These are phyloP conservation scores for Bombyx mandarina DNA, from an alignment of 1,140 invertebrate species.

Conservation along the genomic window DNA sequence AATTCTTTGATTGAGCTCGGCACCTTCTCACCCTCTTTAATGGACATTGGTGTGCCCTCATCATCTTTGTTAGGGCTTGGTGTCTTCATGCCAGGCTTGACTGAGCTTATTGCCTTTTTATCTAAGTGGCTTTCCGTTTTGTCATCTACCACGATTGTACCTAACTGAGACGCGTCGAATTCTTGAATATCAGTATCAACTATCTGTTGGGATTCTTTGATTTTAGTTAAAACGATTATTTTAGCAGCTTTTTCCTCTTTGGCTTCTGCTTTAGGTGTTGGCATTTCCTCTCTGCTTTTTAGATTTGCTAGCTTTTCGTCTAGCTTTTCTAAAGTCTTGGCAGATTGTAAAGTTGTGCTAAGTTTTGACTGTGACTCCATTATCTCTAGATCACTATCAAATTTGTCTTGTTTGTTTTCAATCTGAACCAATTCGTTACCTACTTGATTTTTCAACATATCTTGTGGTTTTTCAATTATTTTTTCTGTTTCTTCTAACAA, in stretches of 20 bases:
- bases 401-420: not conserved
- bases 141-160: not conserved
- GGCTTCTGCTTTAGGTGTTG: slow-evolving; percentile 7
- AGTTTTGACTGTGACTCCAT: slow-evolving; percentile 14
- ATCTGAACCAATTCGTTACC: too few species aligned
- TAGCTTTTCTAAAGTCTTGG: slow-evolving; percentile 56
- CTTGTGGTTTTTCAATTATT: not conserved
- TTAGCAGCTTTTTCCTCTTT: not conserved
- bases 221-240: not conserved
- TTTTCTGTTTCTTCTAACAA: not conserved
- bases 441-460: too few species aligned
- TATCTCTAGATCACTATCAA: slow-evolving; percentile 6
- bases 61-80: not conserved
- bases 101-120: not conserved
- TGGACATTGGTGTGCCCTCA: not conserved
- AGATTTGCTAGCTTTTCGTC: slow-evolving; percentile 56
- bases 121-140: not conserved
- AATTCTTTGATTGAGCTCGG: not conserved
- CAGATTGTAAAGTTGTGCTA: slow-evolving; percentile 46
- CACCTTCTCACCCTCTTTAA: not conserved
- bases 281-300: slow-evolving; percentile 34
- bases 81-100: not conserved
- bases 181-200: not conserved
- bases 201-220: not conserved
- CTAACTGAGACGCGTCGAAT: not conserved